Conservation (phyloP, 2,888 invertebrate species). For the Nomada lathburiana region DNA sequence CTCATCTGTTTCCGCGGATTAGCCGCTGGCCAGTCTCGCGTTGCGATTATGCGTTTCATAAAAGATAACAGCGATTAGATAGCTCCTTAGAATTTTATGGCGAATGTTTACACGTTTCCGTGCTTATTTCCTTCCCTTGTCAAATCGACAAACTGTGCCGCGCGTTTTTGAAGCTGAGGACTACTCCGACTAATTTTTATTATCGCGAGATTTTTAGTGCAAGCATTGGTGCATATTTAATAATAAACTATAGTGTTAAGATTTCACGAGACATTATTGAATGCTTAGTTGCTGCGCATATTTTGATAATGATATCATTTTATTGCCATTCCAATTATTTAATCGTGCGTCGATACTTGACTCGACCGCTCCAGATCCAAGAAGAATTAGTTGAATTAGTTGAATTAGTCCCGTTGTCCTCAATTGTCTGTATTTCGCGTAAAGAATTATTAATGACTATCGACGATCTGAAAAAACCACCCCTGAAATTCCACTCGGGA, state of each 20-base stretch:
- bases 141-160: neutral
- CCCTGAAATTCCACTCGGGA: neutral
- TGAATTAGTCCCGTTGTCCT: no score
- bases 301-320: no score
- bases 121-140: constrained; percentile 11
- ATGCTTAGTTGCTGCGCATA: no score
- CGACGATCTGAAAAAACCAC: no score
- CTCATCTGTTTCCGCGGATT: neutral
- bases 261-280: no score
- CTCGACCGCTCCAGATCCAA: no score
- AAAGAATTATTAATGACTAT: neutral
- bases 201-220: neutral
- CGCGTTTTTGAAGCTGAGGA: neutral
- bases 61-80: constrained; percentile 33
- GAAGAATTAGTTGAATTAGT: no score
- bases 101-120: constrained; percentile 8
- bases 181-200: neutral
- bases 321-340: no score
- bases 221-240: neutral
- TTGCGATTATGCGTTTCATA: constrained; percentile 18
- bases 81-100: neutral
- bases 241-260: no score
- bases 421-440: neutral
- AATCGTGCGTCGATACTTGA: no score
- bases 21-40: neutral